Percentiles rank a stretch among this genome's conserved stretches.
phyloP scores from a whole-genome alignment of 2,113 vertebrate genomes.

The Phoenicopterus ruber region DNA sequence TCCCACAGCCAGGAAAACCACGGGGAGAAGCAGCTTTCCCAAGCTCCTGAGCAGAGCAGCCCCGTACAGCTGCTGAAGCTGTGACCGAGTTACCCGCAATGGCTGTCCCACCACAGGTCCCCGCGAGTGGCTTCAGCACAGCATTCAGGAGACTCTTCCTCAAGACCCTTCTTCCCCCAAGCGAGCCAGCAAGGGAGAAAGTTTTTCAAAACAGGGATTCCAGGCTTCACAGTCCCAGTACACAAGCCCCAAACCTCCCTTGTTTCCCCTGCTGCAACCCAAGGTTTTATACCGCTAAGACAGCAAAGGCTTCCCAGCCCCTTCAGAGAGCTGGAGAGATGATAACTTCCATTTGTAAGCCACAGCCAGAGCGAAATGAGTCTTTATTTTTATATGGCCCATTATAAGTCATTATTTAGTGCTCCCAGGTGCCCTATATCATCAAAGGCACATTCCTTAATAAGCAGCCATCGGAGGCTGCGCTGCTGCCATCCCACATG shows the following conservation, averaged over 20 bases:
- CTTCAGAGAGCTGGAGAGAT: background rate
- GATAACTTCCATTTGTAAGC: slow-evolving; percentile 40
- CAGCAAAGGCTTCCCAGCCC: background rate
- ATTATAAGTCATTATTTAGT: slow-evolving; percentile 27
- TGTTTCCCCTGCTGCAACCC: background rate
- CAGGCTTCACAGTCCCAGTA: background rate
- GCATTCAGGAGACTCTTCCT: background rate
- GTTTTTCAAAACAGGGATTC: background rate
- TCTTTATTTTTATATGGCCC: background rate
- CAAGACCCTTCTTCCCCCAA: background rate
- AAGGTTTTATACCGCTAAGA: background rate
- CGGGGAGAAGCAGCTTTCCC: background rate
- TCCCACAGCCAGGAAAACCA: background rate
- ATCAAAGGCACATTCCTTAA: slow-evolving; percentile 1
- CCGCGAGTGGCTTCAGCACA: background rate
- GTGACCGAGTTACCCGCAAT: background rate
- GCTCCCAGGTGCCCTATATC: background rate
- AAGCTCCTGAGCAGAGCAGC: background rate
- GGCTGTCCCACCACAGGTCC: background rate
- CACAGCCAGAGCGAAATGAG: slow-evolving; percentile 33
- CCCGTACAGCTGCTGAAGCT: background rate
- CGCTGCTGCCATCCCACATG: background rate
- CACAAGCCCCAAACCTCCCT: background rate
- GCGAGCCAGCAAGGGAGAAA: background rate
- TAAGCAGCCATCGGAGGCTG: background rate